Base-by-base conservation (phyloP, 23 tunicate species). In the Phallusia fumigata region DNA sequence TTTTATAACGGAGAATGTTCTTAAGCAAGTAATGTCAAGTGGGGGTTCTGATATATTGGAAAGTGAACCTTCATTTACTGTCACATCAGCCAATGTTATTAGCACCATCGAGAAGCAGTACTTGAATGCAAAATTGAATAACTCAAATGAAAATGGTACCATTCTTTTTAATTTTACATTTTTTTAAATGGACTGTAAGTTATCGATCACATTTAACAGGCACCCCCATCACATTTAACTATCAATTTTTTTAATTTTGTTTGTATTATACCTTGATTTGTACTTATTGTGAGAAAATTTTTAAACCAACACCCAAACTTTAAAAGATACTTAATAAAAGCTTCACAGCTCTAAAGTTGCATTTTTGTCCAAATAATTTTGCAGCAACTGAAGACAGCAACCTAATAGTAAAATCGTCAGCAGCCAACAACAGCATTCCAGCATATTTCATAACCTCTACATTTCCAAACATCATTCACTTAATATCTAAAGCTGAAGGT, bases 1-100 rank as follows among this genome's bases (percentile, higher is more conserved):
- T 5, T 72, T 90, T 73, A 65, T 85, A 0, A 78, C 87, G 16
- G 95, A 90, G 53, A 85, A 80, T 10, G 86, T 85, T 50, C 80
- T 90, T 19, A 52, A 81, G 47, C 74, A 79, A 64, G 49, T 85
- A 21, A 83, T 85, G 0, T 30, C 82, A 19, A 65, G 84, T 19
- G 47, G 32, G 11, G 31, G 49, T 22, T 36, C 52, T 52, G 50
- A 64, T 8, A 74, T 53, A 80, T 53, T 69, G 34, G 47, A 52
- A n/a, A 74, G 18, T 19, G 31, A 35, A 21, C 30, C 64, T 12
- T 52, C 73, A 73, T 13, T 87, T 31, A 79, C 69, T 32, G 77
- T 89, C 8, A 73, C 64, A 44, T 78, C 93, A 19, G 35, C 53
- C 58, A 90, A 90, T 73, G 82, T 90, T 22, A 76, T 84, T 78